phyloP scores from a whole-genome alignment of 2,797 vertebrate species.

The Nyctalus aviator region DNA sequence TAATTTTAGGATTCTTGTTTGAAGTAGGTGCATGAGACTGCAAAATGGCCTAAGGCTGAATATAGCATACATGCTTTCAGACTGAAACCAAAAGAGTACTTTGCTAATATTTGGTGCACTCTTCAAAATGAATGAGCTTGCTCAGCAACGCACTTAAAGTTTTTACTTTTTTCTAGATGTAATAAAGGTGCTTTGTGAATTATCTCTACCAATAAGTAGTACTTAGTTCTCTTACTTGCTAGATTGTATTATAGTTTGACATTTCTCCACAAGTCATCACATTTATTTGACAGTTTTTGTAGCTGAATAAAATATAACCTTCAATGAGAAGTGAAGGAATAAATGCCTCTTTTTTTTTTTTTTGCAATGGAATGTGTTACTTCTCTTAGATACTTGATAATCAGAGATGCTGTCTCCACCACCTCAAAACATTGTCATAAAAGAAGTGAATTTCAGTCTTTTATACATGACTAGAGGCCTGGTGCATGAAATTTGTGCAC shows the following conservation, averaged over 20 bases:
- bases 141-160: background rate
- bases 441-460: constrained; percentile 26
- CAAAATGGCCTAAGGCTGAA: background rate
- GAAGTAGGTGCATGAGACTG: background rate
- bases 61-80: background rate
- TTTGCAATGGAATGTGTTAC: background rate
- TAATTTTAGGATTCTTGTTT: constrained; percentile 21
- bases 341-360: background rate
- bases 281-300: background rate
- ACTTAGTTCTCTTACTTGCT: background rate
- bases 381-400: constrained; percentile 32
- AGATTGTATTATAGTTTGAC: constrained; percentile 5
- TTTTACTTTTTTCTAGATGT: background rate
- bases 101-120: constrained; percentile 11
- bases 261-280: background rate
- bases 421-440: background rate
- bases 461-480: background rate
- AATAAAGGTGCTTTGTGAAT: constrained; percentile 37
- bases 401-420: background rate
- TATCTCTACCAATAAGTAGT: constrained; percentile 22
- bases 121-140: constrained; percentile 1
- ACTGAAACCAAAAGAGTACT: constrained; percentile 10
- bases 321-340: constrained; percentile 27
- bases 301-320: constrained; percentile 43
- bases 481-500: too few relatives aligned